phyloP scores from a whole-genome alignment of 2,888 invertebrate species.

The Thecocarcelia acutangulata region DNA sequence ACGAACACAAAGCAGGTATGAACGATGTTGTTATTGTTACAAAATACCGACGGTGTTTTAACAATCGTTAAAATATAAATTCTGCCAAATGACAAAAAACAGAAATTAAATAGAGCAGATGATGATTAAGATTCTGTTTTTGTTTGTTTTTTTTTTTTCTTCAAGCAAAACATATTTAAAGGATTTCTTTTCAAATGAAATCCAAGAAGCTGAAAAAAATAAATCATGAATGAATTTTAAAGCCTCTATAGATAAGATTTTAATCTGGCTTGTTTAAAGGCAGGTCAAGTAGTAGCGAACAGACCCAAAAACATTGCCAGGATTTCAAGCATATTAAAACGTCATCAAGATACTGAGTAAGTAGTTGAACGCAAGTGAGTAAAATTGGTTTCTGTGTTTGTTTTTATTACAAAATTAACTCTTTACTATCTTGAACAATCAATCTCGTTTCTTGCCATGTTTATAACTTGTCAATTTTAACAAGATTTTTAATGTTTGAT shows the following conservation, averaged over 20 bases:
- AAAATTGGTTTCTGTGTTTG: slow-evolving; percentile 1
- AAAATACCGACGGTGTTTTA: slow-evolving; percentile 62
- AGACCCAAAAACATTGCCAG: neutral
- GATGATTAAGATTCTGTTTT: slow-evolving; percentile 50
- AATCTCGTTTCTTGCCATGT: slow-evolving; percentile 69
- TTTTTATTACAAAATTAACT: slow-evolving; percentile 47
- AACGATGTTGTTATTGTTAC: slow-evolving; percentile 27
- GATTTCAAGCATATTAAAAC: slow-evolving; percentile 76
- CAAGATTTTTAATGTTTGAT: slow-evolving; percentile 76
- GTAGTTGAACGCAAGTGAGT: slow-evolving; percentile 63
- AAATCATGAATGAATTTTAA: slow-evolving; percentile 69
- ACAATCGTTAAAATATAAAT: slow-evolving; percentile 34
- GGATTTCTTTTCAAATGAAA: slow-evolving; percentile 28
- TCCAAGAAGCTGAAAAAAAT: slow-evolving; percentile 4
- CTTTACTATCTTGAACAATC: slow-evolving; percentile 47
- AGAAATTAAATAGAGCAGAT: slow-evolving; percentile 66
- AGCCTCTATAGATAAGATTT: slow-evolving; percentile 58
- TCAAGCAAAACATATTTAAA: slow-evolving; percentile 43
- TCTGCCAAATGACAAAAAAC: slow-evolving; percentile 33
- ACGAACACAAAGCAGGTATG: slow-evolving; percentile 59
- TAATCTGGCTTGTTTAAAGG: slow-evolving; percentile 58
- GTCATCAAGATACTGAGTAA: slow-evolving; percentile 81
- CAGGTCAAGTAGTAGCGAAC: slow-evolving; percentile 26
- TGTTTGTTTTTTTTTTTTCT: neutral
- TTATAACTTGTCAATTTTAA: slow-evolving; percentile 78